Base-by-base conservation (phyloP, 2,888 invertebrate species). In the Nomada hirtipes region DNA sequence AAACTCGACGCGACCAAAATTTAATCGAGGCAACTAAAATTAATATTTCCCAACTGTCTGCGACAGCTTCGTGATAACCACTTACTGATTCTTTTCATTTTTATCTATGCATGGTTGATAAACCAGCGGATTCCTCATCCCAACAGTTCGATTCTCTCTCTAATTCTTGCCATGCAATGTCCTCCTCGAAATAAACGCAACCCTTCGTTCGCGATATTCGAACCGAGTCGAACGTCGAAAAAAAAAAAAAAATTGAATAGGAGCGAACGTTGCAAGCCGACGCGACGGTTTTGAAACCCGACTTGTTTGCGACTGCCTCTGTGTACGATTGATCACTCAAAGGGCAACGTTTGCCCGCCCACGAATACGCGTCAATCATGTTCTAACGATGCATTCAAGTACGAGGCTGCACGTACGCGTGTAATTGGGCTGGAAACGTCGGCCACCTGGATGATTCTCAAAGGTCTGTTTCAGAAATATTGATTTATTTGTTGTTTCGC, bases 331-430 rank as follows among this genome's bases (percentile, higher is more conserved):
- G 86, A 83, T 85, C 85, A 73, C 69, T 83, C 79, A 63, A 74
- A 75, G 60, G 75, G 52, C 50, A 86, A 84, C 86, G 75, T 85
- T 83, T 86, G 75, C 75, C 42, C 79, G 72, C 71, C 75, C 71
- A 70, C 83, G 79, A 86, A 83, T 83, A 67, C 72, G 53, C 59
- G 79, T 86, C 86, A 78, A 86, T 85, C 79, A 70, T 68, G 84
- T 83, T 67, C 78, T 82, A 85, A 85, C 78, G 83, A 78, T 61
- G 78, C 78, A 64, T 78, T 72, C 65, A 78, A 78, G 77, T 77
- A 65, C 82, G 47, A 7, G 29, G 20, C 53, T 50, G 63, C 76
- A 69, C 73, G 85, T 76, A 65, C 42, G 20, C 20, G 11, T 15
- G 76, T 69, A 71, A 77, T 78, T 65, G 44, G 20, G 26, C 13